phyloP scores from a whole-genome alignment of 2,113 vertebrate species.

The Fregetta grallaria region DNA sequence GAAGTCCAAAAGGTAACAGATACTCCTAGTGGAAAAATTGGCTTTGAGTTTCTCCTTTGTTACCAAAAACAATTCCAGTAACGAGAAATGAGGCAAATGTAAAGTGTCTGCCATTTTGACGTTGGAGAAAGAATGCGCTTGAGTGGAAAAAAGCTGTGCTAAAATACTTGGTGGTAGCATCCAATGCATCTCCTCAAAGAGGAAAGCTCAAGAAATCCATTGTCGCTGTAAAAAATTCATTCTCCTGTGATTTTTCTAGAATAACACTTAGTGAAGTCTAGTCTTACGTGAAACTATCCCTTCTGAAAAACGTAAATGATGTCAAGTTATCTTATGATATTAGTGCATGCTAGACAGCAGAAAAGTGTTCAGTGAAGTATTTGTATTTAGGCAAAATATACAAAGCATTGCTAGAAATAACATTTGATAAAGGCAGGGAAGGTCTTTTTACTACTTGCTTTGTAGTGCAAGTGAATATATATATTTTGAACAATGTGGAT shows the following conservation, averaged over 20 bases:
- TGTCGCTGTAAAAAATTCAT: not conserved
- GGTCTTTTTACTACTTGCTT: not conserved
- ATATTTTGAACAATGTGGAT: not conserved
- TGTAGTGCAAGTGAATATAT: not conserved
- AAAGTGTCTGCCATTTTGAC: not conserved
- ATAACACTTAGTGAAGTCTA: not conserved
- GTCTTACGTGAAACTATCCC: not conserved
- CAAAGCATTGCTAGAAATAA: not conserved
- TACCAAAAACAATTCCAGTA: not conserved
- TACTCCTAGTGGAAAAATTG: not conserved
- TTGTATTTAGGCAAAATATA: not conserved
- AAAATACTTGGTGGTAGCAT: slow-evolving; percentile 4
- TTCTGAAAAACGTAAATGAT: not conserved
- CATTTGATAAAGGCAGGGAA: not conserved
- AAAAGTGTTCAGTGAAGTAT: not conserved
- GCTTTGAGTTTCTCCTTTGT: not conserved
- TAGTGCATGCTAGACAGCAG: not conserved
- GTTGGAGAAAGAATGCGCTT: not conserved
- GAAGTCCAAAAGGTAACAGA: not conserved
- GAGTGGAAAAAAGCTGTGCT: not conserved
- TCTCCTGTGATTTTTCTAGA: not conserved
- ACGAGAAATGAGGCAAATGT: not conserved
- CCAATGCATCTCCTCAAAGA: not conserved
- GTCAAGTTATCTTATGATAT: not conserved
- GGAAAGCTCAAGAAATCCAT: not conserved